A percentile compares a stretch with the other conserved stretches of the same genome.
Conservation (phyloP, 2,797 vertebrate species). For the Aldrovandia affinis region DNA sequence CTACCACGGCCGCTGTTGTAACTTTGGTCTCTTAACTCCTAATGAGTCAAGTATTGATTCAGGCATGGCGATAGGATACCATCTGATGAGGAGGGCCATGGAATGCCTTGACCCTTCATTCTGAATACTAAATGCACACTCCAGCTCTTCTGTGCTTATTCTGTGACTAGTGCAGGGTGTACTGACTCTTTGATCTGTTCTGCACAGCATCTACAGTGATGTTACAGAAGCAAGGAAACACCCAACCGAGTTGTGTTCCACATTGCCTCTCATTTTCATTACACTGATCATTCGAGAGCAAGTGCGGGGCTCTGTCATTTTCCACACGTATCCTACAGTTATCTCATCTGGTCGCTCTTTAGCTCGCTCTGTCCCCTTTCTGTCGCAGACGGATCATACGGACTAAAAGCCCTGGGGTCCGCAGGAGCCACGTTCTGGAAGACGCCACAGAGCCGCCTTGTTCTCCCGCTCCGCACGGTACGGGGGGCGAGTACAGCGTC, state of each 20-base stretch:
- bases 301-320: neutral
- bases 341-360: neutral
- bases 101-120: neutral
- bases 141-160: neutral
- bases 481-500: neutral
- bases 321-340: too few species aligned
- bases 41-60: neutral
- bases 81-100: neutral
- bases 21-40: neutral
- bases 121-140: neutral
- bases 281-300: neutral
- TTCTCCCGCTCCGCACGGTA: neutral
- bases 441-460: neutral
- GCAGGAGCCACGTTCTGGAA: neutral
- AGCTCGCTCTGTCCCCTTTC: neutral
- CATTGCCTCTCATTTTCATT: neutral
- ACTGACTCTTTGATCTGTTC: neutral
- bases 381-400: constrained; percentile 2
- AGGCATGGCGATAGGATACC: neutral
- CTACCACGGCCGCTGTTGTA: neutral
- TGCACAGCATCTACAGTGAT: neutral
- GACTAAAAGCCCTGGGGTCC: neutral
- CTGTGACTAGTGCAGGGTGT: neutral
- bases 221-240: neutral
- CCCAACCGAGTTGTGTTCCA: neutral